These are phyloP conservation scores for Antedon mediterranea DNA, from an alignment of 53 echinoderm and acorn worm genomes.

Conservation along the genomic window DNA sequence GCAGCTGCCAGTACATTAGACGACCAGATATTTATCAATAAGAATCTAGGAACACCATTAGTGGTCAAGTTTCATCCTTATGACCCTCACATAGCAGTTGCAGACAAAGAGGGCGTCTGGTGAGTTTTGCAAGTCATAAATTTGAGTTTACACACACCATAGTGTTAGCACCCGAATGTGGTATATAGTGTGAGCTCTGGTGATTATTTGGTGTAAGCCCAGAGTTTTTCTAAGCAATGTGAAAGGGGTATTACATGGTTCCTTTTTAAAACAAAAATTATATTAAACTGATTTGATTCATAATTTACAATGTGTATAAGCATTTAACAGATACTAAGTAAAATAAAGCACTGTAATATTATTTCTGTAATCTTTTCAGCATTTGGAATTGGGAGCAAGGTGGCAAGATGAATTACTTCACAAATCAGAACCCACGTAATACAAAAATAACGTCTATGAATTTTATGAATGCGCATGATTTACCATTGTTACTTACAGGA, in stretches of 20 bases:
- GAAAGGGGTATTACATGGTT: too few relatives aligned
- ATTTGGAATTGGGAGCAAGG: constrained; percentile 97
- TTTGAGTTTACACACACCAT: neutral
- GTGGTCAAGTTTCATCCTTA: constrained; percentile 72
- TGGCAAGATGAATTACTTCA: constrained; percentile 71
- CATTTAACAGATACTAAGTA: too few relatives aligned
- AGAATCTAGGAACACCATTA: constrained; percentile 56
- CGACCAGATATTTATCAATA: constrained; percentile 94
- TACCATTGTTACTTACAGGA: constrained; percentile 73
- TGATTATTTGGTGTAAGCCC: too few relatives aligned
- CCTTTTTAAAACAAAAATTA: too few relatives aligned
- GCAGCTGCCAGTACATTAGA: constrained; percentile 66
- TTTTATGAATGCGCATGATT: constrained; percentile 79
- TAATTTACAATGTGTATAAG: too few relatives aligned
- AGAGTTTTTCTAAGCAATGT: too few relatives aligned
- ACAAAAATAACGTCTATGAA: constrained; percentile 84
- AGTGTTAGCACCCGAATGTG: neutral
- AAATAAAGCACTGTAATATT: too few relatives aligned
- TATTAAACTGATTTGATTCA: too few relatives aligned
- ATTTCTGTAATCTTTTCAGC: too few relatives aligned
- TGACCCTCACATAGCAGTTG: constrained; percentile 71
- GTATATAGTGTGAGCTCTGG: too few relatives aligned
- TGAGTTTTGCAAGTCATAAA: too few relatives aligned
- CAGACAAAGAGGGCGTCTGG: constrained; percentile 88
- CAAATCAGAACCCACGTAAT: constrained; percentile 52